These are phyloP conservation scores for Telenomus remus DNA, from an alignment of 1,140 invertebrate genomes.

Conservation along the genomic window DNA sequence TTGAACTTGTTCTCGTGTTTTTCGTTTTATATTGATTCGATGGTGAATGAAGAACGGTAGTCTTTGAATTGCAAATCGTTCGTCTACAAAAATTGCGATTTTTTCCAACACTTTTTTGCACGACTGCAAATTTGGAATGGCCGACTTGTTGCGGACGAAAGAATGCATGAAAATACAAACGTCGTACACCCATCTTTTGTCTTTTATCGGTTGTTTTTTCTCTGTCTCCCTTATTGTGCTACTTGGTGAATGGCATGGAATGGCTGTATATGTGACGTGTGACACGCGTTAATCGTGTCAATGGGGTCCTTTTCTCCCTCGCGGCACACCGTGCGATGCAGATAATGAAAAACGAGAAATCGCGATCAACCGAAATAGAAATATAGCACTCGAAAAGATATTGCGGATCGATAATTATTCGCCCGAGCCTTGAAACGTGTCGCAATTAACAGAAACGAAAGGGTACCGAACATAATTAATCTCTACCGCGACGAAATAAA, in stretches of 20 bases:
- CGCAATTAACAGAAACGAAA: constrained; percentile 30
- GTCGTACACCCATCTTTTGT: constrained; percentile 60
- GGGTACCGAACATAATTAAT: constrained; percentile 17
- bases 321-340: constrained; percentile 25
- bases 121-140: constrained; percentile 71
- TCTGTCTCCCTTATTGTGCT: constrained; percentile 63
- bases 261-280: constrained; percentile 67
- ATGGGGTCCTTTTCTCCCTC: constrained; percentile 63
- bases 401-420: constrained; percentile 42
- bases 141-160: constrained; percentile 63
- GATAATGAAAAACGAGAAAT: constrained; percentile 57
- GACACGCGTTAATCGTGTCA: constrained; percentile 72
- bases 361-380: constrained; percentile 49
- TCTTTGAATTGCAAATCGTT: too few relatives aligned
- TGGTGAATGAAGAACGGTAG: too few relatives aligned
- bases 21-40: too few relatives aligned
- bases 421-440: constrained; percentile 46
- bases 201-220: constrained; percentile 61
- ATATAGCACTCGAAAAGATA: constrained; percentile 29
- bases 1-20: too few relatives aligned
- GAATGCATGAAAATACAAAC: constrained; percentile 69
- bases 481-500: constrained; percentile 9
- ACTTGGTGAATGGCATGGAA: constrained; percentile 60
- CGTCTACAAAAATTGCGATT: too few relatives aligned
- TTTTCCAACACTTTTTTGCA: constrained; percentile 52